Percentiles rank a stretch among this genome's conserved stretches.
Conservation (phyloP, 2,797 vertebrate genomes). For the Brachymystax lenok region DNA sequence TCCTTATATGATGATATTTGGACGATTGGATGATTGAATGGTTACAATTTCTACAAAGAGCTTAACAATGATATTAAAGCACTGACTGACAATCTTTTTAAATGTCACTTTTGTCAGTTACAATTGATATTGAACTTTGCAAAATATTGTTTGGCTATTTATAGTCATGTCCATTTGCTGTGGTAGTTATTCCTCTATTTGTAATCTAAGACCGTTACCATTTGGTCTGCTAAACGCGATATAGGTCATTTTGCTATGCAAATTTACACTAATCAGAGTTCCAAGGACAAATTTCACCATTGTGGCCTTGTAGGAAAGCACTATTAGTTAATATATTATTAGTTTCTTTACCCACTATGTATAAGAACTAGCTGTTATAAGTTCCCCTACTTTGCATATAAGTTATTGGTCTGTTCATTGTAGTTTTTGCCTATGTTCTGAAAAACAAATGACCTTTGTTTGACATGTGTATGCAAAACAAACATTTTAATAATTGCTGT, state of each 20-base stretch:
- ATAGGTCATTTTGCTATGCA: neutral
- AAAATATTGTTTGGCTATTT: neutral
- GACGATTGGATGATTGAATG: neutral
- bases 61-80: neutral
- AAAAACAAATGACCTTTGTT: too few species aligned
- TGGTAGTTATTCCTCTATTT: neutral
- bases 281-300: neutral
- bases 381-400: too few species aligned
- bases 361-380: too few species aligned
- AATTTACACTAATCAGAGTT: neutral
- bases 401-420: too few species aligned
- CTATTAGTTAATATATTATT: too few species aligned
- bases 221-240: neutral
- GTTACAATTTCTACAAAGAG: neutral
- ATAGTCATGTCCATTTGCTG: neutral
- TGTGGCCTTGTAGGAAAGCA: neutral
- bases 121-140: neutral
- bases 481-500: too few species aligned
- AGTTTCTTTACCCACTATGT: too few species aligned
- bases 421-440: too few species aligned
- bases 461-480: too few species aligned
- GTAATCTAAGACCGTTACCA: neutral
- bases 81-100: neutral
- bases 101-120: neutral
- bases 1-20: slow-evolving; percentile 11